A percentile compares a stretch with the other conserved stretches of the same genome.
Evolutionary conservation across 1,140 invertebrate genomes (phyloP).

Genomic region (Formica exsecta): DNA sequence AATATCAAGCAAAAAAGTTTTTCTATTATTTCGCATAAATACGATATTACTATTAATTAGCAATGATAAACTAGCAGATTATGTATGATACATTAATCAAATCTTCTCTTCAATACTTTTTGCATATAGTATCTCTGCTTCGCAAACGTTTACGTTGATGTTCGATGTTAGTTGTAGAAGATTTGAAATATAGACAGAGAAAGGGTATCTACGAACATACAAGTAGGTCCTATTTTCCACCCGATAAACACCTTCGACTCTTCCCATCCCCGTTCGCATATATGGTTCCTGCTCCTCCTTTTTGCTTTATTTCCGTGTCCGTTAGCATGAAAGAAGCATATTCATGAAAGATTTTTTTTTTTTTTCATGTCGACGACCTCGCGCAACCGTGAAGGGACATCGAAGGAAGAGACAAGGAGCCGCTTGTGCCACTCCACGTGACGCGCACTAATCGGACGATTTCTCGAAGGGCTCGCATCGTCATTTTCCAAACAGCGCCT

Average conservation of each 20-base stretch:
- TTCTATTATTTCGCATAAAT: slow-evolving; percentile 5
- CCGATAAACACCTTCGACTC: slow-evolving; percentile 47
- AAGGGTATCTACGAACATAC: slow-evolving; percentile 37
- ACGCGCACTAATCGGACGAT: slow-evolving; percentile 51
- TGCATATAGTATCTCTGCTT: not conserved
- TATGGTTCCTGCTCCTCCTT: slow-evolving; percentile 52
- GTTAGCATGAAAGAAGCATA: slow-evolving; percentile 74
- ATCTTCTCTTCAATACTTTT: not conserved
- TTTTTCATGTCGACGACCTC: slow-evolving; percentile 46
- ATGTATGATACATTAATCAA: not conserved
- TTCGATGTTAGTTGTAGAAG: not conserved
- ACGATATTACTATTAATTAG: not conserved
- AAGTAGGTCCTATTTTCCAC: slow-evolving; percentile 56
- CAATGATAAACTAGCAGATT: slow-evolving; percentile 19
- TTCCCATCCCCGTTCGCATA: slow-evolving; percentile 31
- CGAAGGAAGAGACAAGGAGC: slow-evolving; percentile 69
- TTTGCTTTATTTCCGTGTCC: slow-evolving; percentile 73
- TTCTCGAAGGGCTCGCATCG: slow-evolving; percentile 55
- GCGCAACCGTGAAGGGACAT: slow-evolving; percentile 55
- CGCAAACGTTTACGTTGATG: not conserved
- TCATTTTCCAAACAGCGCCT: slow-evolving; percentile 58
- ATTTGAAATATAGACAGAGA: not conserved
- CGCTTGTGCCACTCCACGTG: slow-evolving; percentile 68
- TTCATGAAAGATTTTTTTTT: slow-evolving; percentile 71
- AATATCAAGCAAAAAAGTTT: not conserved